These are phyloP conservation scores for Scatophagus argus DNA, from an alignment of 2,113 vertebrate species.

Conservation along the genomic window DNA sequence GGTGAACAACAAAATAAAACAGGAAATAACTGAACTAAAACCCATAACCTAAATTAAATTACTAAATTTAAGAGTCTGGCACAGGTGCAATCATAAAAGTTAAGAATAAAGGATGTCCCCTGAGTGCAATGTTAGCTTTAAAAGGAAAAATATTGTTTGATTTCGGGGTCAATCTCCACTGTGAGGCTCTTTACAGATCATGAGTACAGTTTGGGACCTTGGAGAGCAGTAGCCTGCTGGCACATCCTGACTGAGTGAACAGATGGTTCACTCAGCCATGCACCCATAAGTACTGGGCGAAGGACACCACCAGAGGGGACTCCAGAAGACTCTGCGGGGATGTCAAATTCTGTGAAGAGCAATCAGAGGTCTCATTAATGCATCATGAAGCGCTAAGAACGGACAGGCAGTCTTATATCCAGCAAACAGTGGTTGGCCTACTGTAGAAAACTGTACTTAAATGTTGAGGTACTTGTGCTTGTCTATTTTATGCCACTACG, in stretches of 20 bases:
- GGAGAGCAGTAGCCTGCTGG: conserved; percentile 33
- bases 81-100: not conserved
- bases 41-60: not conserved
- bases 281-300: conserved; percentile 35
- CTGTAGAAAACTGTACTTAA: not conserved
- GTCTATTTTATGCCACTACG: not conserved
- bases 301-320: conserved; percentile 35
- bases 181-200: conserved; percentile 30
- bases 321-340: conserved; percentile 26
- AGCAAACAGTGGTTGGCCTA: too few species aligned
- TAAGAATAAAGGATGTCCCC: not conserved
- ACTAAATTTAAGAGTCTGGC: not conserved
- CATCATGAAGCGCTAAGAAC: not conserved
- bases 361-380: conserved; percentile 18
- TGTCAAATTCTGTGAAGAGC: not conserved
- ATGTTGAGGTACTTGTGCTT: not conserved
- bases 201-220: conserved; percentile 20
- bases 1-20: too few species aligned
- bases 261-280: conserved; percentile 56
- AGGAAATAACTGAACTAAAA: too few species aligned
- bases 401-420: not conserved
- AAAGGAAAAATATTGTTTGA: not conserved
- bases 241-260: conserved; percentile 36
- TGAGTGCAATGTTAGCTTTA: not conserved
- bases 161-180: conserved; percentile 19